phyloP scores from a whole-genome alignment of 2,797 vertebrate species.

The Pampus argenteus region DNA sequence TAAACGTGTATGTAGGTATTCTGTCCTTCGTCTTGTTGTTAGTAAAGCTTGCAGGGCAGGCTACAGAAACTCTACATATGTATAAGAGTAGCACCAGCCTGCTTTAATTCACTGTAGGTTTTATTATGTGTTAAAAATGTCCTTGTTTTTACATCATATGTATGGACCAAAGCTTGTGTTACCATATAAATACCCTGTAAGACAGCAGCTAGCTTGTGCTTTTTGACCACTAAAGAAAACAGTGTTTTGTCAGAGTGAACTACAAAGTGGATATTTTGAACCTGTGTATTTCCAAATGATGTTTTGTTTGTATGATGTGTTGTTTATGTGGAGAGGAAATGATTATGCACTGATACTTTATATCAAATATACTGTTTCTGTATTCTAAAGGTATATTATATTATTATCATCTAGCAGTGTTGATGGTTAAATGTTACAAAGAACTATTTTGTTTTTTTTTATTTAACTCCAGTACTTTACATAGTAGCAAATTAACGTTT shows the following conservation, averaged over 20 bases:
- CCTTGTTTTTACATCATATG: slow-evolving; percentile 12
- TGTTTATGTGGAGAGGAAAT: slow-evolving; percentile 65
- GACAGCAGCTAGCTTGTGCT: slow-evolving; percentile 34
- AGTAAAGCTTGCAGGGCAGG: slow-evolving; percentile 77
- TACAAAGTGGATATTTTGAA: slow-evolving; percentile 47
- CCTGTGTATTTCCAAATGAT: slow-evolving; percentile 52
- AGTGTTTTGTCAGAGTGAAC: slow-evolving; percentile 47
- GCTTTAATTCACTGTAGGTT: slow-evolving; percentile 44
- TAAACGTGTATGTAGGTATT: slow-evolving; percentile 39
- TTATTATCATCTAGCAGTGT: slow-evolving; percentile 70
- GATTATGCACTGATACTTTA: slow-evolving; percentile 87
- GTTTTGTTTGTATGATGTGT: slow-evolving; percentile 61
- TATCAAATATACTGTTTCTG: slow-evolving; percentile 76
- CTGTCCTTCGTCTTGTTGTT: slow-evolving; percentile 48
- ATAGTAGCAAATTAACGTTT: slow-evolving; percentile 57
- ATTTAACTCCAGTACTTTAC: slow-evolving; percentile 54
- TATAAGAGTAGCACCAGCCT: slow-evolving; percentile 50
- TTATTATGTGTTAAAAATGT: slow-evolving; percentile 31
- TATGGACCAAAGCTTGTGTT: slow-evolving; percentile 24
- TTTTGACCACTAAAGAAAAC: slow-evolving; percentile 55
- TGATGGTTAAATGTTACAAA: slow-evolving; percentile 52
- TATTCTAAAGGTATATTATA: slow-evolving; percentile 78
- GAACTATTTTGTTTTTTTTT: slow-evolving; percentile 51
- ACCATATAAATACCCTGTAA: slow-evolving; percentile 26
- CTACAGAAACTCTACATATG: slow-evolving; percentile 48